Base-by-base conservation (phyloP, 2,888 invertebrate genomes). In the Lepidocyrtinus sp. region DNA sequence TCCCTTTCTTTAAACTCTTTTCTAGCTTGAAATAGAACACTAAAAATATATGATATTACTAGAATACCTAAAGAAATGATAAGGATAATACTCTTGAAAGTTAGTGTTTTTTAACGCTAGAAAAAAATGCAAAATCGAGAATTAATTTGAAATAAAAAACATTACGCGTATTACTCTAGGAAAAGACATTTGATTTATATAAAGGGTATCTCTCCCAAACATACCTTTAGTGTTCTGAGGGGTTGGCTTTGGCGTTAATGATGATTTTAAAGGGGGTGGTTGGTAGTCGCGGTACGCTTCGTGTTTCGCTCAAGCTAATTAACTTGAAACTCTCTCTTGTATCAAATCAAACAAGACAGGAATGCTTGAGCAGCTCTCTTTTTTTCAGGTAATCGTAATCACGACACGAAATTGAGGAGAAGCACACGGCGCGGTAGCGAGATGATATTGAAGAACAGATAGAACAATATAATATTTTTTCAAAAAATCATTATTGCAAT, bases 321-420 rank as follows among this genome's bases (percentile, higher is more conserved):
- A 79, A 79, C 79, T 79, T 79, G 79, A 79, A 79, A 79, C 79
- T 79, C 79, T 79, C 79, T 79, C 79, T 79, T 74, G 79, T 79
- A 79, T 79, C 74, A 79, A 79, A 19, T 17, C 36, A 36, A 36
- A 36, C 36, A 36, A 36, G 36, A 36, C 36, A 36, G 36, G 36
- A 36, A 36, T 36, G 36, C 5, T 12, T 36, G 36, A 25, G 61
- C 24, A 50, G 75, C 70, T 75, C 75, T 75, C 75, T 75, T 36
- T 36, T 36, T 36, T 36, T 36, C 36, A 36, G 36, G 36, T 36
- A 36, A 36, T 36, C 36, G 36, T 36, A 36, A 36, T 36, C 36
- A 36, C 36, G 36, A 36, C 36, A n/a, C n/a, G n/a, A n/a, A n/a
- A n/a, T n/a, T n/a, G n/a, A n/a, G n/a, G n/a, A n/a, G n/a, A 12